These are phyloP conservation scores for Rhinichthys klamathensis DNA, from an alignment of 2,113 vertebrate species.

Conservation along the genomic window DNA sequence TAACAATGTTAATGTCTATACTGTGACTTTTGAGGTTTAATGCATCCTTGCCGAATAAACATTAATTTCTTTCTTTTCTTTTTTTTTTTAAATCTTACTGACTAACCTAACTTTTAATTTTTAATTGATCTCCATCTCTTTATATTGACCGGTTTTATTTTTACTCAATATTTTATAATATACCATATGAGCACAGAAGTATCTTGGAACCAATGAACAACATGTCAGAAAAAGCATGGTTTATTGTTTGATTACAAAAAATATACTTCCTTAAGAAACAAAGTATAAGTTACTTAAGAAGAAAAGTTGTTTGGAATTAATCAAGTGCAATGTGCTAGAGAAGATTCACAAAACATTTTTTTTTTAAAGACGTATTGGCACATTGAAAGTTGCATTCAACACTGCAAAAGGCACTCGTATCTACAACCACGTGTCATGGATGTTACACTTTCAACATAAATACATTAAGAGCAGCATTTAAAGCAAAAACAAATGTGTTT, in stretches of 20 bases:
- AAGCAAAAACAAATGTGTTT: background rate
- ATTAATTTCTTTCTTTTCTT: background rate
- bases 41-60: background rate
- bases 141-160: background rate
- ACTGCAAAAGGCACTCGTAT: background rate
- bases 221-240: background rate
- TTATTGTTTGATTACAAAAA: conserved; percentile 46
- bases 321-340: background rate
- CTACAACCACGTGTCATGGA: background rate
- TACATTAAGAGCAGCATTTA: background rate
- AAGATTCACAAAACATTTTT: background rate
- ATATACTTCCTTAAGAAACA: conserved; percentile 25
- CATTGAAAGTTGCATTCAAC: background rate
- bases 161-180: background rate
- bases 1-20: background rate
- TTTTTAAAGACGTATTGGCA: background rate
- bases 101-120: too few relatives aligned
- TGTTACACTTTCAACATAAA: background rate
- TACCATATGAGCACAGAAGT: background rate
- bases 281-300: background rate
- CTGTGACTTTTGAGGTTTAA: background rate
- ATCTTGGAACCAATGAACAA: background rate
- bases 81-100: too few relatives aligned
- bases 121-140: too few relatives aligned
- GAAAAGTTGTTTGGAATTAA: background rate